These are phyloP conservation scores for Luscinia luscinia DNA, from an alignment of 2,797 vertebrate genomes.

Conservation along the genomic window DNA sequence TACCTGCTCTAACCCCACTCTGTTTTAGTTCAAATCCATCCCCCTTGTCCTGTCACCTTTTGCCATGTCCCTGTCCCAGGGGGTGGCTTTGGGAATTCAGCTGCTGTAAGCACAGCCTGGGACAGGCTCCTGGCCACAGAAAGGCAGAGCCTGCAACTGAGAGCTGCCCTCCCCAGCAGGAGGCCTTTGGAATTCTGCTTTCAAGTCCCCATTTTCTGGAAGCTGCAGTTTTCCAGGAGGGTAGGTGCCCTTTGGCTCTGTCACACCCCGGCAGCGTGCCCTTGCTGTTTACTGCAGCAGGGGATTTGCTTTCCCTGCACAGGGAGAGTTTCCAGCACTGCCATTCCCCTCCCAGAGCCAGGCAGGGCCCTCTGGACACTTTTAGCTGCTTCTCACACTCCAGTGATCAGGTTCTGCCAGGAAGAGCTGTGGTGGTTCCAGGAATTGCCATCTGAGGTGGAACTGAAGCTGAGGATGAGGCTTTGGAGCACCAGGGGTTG, in stretches of 20 bases:
- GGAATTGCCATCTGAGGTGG: conserved; percentile 31
- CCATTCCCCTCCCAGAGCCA: background rate
- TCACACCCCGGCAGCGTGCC: conserved; percentile 35
- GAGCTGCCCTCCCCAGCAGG: background rate
- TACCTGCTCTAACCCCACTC: background rate
- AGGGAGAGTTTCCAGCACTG: background rate
- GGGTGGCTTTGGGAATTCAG: background rate
- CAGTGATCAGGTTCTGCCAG: conserved; percentile 13
- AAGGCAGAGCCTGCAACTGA: conserved; percentile 51
- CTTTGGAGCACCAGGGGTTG: background rate
- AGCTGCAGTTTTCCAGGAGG: conserved; percentile 31
- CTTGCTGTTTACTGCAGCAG: conserved; percentile 45
- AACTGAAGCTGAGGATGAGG: background rate
- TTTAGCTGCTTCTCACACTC: background rate
- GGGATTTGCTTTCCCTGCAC: background rate
- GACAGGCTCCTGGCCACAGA: background rate
- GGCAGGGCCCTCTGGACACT: background rate
- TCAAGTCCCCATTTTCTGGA: conserved; percentile 43
- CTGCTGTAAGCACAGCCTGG: background rate
- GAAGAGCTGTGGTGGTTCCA: conserved; percentile 10
- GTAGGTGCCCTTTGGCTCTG: conserved; percentile 50
- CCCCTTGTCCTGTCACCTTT: background rate
- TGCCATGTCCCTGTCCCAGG: background rate
- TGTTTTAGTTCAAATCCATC: background rate
- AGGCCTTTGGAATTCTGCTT: conserved; percentile 30